Conservation (phyloP, 2,797 vertebrate genomes). For the Falco columbarius region DNA sequence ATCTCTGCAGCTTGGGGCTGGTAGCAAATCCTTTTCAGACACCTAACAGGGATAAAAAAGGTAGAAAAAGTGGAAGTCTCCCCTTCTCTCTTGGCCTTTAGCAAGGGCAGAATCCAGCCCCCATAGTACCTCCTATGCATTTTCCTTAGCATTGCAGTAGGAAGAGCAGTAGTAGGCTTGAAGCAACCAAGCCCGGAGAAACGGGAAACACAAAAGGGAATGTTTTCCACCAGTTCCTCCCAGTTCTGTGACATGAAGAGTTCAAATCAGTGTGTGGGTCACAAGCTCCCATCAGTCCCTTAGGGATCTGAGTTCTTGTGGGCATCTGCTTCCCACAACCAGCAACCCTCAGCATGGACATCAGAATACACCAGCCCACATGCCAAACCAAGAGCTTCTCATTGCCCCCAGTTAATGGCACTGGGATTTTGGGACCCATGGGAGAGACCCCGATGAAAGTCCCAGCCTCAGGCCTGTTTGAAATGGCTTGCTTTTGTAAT, state of each 20-base stretch:
- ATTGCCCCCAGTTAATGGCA: background rate
- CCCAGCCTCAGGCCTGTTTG: background rate
- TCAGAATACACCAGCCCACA: background rate
- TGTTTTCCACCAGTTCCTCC: background rate
- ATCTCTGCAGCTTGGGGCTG: background rate
- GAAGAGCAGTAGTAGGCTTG: background rate
- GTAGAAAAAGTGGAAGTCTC: background rate
- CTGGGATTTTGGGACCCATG: background rate
- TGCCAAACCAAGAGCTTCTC: background rate
- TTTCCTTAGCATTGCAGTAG: background rate
- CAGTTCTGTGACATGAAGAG: background rate
- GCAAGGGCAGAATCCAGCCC: background rate
- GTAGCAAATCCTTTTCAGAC: background rate
- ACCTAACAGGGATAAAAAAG: background rate
- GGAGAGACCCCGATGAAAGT: background rate
- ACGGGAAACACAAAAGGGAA: background rate
- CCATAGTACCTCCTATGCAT: background rate
- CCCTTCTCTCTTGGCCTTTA: background rate
- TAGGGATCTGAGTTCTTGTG: background rate
- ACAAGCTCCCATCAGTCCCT: background rate
- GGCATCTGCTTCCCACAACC: background rate
- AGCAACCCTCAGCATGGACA: background rate
- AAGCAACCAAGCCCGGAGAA: background rate
- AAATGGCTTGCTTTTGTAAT: background rate
- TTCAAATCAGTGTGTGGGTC: background rate